Conservation (phyloP, 2,797 vertebrate species). For the Bovichtus diacanthus region DNA sequence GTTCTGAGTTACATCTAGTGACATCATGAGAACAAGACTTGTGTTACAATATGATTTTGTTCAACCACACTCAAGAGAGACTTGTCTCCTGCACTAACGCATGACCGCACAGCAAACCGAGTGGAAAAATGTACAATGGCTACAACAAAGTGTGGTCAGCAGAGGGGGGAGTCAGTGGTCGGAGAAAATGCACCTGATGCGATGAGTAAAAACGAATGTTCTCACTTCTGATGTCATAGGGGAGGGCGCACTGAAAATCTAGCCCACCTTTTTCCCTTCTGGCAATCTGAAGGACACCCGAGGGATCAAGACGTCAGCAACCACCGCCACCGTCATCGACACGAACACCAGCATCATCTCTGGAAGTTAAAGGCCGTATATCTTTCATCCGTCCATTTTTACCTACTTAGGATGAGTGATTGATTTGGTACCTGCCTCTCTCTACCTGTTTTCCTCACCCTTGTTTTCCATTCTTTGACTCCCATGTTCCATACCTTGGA, state of each 20-base stretch:
- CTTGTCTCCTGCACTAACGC: neutral
- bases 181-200: slow-evolving; percentile 36
- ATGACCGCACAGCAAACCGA: neutral
- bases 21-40: neutral
- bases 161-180: neutral
- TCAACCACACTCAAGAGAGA: neutral
- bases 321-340: slow-evolving; percentile 29
- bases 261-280: slow-evolving; percentile 58
- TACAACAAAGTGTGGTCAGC: slow-evolving; percentile 20
- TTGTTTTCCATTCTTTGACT: slow-evolving; percentile 19
- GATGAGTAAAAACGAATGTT: slow-evolving; percentile 51
- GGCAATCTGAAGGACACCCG: slow-evolving; percentile 38
- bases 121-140: slow-evolving; percentile 14
- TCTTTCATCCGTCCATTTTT: slow-evolving; percentile 34
- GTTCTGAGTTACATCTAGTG: neutral
- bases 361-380: slow-evolving; percentile 27
- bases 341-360: slow-evolving; percentile 26
- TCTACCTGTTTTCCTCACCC: neutral
- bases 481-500: neutral
- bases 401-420: slow-evolving; percentile 19
- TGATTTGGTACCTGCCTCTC: slow-evolving; percentile 5
- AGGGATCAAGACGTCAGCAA: slow-evolving; percentile 52
- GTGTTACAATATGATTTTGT: neutral
- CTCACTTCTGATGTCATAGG: slow-evolving; percentile 61
- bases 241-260: slow-evolving; percentile 28